Conservation (phyloP, 2,888 invertebrate genomes). For the Dysmachus trigonus region DNA sequence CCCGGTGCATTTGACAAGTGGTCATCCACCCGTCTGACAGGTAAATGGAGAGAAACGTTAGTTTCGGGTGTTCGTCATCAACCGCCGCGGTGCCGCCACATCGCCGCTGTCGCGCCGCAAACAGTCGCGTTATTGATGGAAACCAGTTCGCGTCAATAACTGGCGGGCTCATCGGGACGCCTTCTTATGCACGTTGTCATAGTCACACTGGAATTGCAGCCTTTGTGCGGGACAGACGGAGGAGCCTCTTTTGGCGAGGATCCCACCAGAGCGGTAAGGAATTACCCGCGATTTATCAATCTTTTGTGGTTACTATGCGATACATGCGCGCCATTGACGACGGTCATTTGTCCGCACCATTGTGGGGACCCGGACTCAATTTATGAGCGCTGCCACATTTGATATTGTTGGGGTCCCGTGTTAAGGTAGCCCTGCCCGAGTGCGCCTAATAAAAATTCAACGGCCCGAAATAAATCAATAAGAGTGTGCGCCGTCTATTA, state of each 20-base stretch:
- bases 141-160: conserved; percentile 37
- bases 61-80: conserved; percentile 38
- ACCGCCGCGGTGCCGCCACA: background rate
- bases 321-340: conserved; percentile 14
- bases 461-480: background rate
- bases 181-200: background rate
- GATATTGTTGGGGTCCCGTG: background rate
- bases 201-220: background rate
- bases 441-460: background rate
- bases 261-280: conserved; percentile 32
- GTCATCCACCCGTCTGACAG: conserved; percentile 18
- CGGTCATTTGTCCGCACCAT: conserved; percentile 34
- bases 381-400: conserved; percentile 31
- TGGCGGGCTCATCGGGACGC: background rate
- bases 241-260: conserved; percentile 1
- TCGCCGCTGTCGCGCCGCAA: too few relatives aligned
- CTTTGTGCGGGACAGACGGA: background rate
- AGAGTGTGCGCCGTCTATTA: background rate
- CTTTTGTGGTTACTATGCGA: conserved; percentile 19
- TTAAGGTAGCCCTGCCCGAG: background rate
- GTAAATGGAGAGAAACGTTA: background rate
- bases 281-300: conserved; percentile 31
- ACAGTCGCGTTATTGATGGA: conserved; percentile 24
- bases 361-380: background rate
- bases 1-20: conserved; percentile 12